Evolutionary conservation across 2,888 invertebrate species (phyloP).

Genomic region (Zygothrica quintamaculata): DNA sequence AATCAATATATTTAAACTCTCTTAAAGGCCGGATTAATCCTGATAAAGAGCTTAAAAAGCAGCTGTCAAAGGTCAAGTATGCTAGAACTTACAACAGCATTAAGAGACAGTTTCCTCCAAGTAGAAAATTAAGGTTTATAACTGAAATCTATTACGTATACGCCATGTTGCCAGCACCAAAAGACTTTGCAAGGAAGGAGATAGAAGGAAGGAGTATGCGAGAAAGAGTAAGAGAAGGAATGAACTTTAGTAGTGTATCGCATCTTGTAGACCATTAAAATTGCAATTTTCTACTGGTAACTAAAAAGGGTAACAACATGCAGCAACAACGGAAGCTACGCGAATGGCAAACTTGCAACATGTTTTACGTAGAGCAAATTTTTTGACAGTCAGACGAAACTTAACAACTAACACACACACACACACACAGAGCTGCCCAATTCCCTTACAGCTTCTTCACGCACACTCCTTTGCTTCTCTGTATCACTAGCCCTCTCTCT

Average conservation of each 20-base stretch:
- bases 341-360: constrained; percentile 46
- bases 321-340: constrained; percentile 21
- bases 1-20: no score
- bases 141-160: constrained; percentile 48
- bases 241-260: constrained; percentile 31
- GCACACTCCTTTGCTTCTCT: no score
- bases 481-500: no score
- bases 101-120: no score
- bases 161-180: constrained; percentile 35
- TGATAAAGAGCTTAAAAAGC: no score
- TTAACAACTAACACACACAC: constrained; percentile 3
- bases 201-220: no score
- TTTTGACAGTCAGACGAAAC: constrained; percentile 58
- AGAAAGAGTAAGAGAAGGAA: neutral
- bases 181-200: no score
- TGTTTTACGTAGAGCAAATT: constrained; percentile 46
- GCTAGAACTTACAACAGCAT: no score
- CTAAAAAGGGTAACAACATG: constrained; percentile 15
- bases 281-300: constrained; percentile 46
- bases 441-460: no score
- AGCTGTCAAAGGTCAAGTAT: no score
- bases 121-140: no score
- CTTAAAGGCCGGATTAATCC: no score
- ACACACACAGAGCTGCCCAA: neutral
- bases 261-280: constrained; percentile 54